These are phyloP conservation scores for Myathropa florea DNA, from an alignment of 2,888 invertebrate species.

Conservation along the genomic window DNA sequence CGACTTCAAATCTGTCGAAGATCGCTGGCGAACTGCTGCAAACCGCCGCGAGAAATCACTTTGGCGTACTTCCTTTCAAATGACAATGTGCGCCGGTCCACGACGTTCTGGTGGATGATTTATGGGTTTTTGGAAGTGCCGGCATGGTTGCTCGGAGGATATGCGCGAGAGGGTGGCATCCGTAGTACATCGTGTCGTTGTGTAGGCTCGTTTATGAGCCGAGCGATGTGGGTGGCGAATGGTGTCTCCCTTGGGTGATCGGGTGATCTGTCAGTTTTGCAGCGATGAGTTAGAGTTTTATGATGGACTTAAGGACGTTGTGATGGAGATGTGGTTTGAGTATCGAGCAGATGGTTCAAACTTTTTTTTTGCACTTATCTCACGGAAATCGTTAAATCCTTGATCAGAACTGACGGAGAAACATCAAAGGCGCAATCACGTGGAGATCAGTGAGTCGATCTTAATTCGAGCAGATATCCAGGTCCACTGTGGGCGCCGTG, in stretches of 20 bases:
- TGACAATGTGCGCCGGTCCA: constrained; percentile 61
- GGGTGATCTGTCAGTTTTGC: not conserved
- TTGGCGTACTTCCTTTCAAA: constrained; percentile 69
- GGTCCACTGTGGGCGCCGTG: no score
- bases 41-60: constrained; percentile 44
- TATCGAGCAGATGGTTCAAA: no score
- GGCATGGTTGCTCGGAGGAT: not conserved
- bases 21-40: constrained; percentile 46
- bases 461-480: no score
- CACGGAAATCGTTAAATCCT: no score
- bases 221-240: constrained; percentile 65
- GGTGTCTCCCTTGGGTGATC: not conserved
- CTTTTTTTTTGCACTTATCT: no score
- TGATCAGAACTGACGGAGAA: no score
- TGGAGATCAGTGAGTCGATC: no score
- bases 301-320: no score
- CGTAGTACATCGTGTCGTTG: constrained; percentile 15
- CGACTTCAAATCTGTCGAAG: not conserved
- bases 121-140: constrained; percentile 57
- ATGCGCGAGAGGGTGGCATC: constrained; percentile 28
- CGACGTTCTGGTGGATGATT: constrained; percentile 53
- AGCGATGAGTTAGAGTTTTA: not conserved
- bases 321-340: no score
- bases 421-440: no score
- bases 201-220: constrained; percentile 37